Evolutionary conservation across 30 jellyfish, hydroid and myxozoan genomes (phyloP).

Genomic region (Aurelia coerulea): DNA sequence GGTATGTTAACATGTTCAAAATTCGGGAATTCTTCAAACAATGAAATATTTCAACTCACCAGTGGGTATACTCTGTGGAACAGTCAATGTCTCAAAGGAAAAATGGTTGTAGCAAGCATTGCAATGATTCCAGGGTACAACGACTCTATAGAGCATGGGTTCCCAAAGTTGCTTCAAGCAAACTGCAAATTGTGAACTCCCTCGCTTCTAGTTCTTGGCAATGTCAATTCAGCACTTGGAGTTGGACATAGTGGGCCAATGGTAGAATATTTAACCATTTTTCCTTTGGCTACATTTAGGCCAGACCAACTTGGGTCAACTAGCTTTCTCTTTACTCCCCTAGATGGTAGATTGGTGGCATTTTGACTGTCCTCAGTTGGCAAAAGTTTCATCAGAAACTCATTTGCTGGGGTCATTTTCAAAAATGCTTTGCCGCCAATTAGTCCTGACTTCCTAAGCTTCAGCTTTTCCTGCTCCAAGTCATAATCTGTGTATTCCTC

Average conservation of each 20-base stretch:
- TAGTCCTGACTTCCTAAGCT: not conserved
- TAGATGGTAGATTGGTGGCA: not conserved
- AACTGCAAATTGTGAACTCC: not conserved
- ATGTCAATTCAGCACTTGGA: not conserved
- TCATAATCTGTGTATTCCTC: not conserved
- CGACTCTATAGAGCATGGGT: too few species aligned
- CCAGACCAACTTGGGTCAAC: not conserved
- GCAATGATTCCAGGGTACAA: too few species aligned
- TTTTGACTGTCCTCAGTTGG: not conserved
- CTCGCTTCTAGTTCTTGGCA: not conserved
- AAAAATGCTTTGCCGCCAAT: not conserved
- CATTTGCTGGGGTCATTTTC: too few species aligned
- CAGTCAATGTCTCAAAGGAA: too few species aligned
- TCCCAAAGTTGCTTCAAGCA: too few species aligned
- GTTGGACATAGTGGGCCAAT: not conserved
- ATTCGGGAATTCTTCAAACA: too few species aligned
- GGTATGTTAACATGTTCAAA: too few species aligned
- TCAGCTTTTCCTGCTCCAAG: not conserved
- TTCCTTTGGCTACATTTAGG: not conserved
- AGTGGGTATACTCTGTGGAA: too few species aligned
- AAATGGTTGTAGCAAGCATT: too few species aligned
- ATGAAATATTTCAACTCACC: too few species aligned
- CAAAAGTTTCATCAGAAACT: too few species aligned
- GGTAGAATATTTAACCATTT: constrained; percentile 3
- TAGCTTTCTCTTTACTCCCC: not conserved